Conservation (phyloP, 2,888 invertebrate genomes). For the Trimorus sp. region DNA sequence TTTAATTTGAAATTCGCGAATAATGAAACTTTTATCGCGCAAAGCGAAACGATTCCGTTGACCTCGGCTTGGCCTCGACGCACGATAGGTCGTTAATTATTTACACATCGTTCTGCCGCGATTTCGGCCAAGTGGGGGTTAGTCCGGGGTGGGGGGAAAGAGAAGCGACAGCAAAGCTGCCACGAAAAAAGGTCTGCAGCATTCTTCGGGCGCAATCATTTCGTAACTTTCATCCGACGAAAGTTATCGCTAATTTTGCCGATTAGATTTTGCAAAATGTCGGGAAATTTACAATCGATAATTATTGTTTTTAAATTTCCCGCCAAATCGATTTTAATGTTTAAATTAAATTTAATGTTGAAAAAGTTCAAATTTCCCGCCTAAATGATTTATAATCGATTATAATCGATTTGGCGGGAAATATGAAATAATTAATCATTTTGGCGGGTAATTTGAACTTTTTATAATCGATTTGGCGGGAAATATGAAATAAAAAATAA, state of each 20-base stretch:
- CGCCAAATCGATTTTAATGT: too few relatives aligned
- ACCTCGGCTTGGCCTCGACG: constrained; percentile 62
- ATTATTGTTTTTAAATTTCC: too few relatives aligned
- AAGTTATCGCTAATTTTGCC: constrained; percentile 78
- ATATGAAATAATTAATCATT: neutral
- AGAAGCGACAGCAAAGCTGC: constrained; percentile 36
- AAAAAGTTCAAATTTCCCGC: too few relatives aligned
- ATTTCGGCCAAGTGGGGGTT: constrained; percentile 33
- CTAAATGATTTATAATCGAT: too few relatives aligned
- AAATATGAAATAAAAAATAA: neutral
- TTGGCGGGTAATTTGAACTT: neutral
- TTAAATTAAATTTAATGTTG: too few relatives aligned
- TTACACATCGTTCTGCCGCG: constrained; percentile 56
- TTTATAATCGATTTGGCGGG: too few relatives aligned
- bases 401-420: neutral
- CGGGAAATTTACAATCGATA: neutral
- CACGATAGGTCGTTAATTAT: constrained; percentile 64
- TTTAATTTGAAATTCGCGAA: constrained; percentile 52
- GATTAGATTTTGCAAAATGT: constrained; percentile 71
- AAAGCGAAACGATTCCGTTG: constrained; percentile 59
- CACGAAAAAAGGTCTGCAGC: constrained; percentile 55
- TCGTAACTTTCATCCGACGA: constrained; percentile 75
- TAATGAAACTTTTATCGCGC: constrained; percentile 55
- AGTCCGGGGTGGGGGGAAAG: constrained; percentile 1
- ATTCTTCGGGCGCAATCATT: constrained; percentile 72